Conservation (phyloP, 2,888 invertebrate genomes). For the Adela reaumurella region DNA sequence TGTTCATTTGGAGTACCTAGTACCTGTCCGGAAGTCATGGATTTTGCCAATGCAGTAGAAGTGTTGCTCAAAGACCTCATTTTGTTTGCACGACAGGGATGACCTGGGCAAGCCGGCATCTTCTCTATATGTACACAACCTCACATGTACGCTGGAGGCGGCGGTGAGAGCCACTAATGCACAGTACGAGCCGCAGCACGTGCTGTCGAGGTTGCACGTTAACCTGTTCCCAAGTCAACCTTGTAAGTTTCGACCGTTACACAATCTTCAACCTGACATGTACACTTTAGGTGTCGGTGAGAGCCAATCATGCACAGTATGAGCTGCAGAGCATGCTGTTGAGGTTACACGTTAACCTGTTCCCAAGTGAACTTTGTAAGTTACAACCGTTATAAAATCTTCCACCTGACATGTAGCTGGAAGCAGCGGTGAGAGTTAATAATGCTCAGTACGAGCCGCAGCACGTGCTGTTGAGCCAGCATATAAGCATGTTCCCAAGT, state of each 20-base stretch:
- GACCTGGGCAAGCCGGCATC: conserved; percentile 85
- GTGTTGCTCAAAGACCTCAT: too few relatives aligned
- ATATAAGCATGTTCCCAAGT: conserved; percentile 66
- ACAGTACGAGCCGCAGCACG: conserved; percentile 89
- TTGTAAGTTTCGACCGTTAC: conserved; percentile 8
- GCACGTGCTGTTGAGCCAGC: conserved; percentile 83
- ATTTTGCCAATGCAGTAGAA: too few relatives aligned
- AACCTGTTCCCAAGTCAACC: conserved; percentile 52
- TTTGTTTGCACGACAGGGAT: conserved; percentile 55
- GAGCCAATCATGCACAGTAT: conserved; percentile 91
- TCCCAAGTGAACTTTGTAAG: conserved; percentile 23
- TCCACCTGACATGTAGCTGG: conserved; percentile 78
- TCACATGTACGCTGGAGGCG: conserved; percentile 79
- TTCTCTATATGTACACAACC: conserved; percentile 82
- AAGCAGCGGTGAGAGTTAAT: conserved; percentile 83
- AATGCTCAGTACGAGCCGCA: conserved; percentile 92
- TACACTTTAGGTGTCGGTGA: conserved; percentile 79
- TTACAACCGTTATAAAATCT: too few relatives aligned
- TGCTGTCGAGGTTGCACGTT: conserved; percentile 83
- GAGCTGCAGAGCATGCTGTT: conserved; percentile 88
- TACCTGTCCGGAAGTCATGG: too few relatives aligned
- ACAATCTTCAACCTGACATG: conserved; percentile 81
- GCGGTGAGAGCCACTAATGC: conserved; percentile 90
- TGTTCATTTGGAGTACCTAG: too few relatives aligned
- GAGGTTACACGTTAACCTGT: conserved; percentile 78